Percentiles rank a stretch among this genome's conserved stretches.
These are phyloP conservation scores for Trialeurodes vaporariorum DNA, from an alignment of 1,140 invertebrate genomes.

Conservation along the genomic window DNA sequence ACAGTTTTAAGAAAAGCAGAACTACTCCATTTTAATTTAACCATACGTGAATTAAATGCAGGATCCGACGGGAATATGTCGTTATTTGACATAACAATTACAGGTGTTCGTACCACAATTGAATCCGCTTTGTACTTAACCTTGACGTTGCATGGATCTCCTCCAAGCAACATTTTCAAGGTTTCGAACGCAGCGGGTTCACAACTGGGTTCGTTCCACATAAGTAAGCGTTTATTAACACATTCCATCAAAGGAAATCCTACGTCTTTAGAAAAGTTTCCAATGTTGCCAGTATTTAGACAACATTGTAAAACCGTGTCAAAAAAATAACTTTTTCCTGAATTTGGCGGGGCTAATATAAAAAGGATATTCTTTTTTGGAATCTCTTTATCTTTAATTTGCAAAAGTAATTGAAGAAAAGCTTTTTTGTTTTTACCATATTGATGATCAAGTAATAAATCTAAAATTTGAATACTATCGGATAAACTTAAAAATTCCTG, in stretches of 20 bases:
- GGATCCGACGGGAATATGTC: constrained; percentile 17
- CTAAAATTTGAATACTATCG: too few species aligned
- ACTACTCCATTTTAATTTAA: constrained; percentile 8
- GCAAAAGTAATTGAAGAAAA: constrained; percentile 6
- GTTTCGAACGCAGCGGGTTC: constrained; percentile 23
- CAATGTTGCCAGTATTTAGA: constrained; percentile 29
- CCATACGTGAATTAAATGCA: constrained; percentile 13
- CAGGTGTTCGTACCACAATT: constrained; percentile 14
- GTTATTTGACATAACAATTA: constrained; percentile 19
- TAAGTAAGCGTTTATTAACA: constrained; percentile 24
- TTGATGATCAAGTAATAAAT: too few species aligned
- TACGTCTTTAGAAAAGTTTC: constrained; percentile 30
- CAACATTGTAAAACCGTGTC: constrained; percentile 19
- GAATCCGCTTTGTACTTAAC: too few species aligned
- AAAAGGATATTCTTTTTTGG: constrained; percentile 23
- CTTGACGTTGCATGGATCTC: too few species aligned
- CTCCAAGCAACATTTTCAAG: constrained; percentile 22
- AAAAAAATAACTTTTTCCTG: constrained; percentile 24
- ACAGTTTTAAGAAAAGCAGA: neutral
- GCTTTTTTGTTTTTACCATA: constrained; percentile 8
- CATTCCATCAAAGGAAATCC: constrained; percentile 28
- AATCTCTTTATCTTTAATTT: constrained; percentile 16
- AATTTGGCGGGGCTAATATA: constrained; percentile 18
- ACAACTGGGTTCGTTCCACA: constrained; percentile 28
- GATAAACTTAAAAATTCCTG: too few species aligned